Base-by-base conservation (phyloP, 2,113 vertebrate species). In the Eupsittula cactorum region DNA sequence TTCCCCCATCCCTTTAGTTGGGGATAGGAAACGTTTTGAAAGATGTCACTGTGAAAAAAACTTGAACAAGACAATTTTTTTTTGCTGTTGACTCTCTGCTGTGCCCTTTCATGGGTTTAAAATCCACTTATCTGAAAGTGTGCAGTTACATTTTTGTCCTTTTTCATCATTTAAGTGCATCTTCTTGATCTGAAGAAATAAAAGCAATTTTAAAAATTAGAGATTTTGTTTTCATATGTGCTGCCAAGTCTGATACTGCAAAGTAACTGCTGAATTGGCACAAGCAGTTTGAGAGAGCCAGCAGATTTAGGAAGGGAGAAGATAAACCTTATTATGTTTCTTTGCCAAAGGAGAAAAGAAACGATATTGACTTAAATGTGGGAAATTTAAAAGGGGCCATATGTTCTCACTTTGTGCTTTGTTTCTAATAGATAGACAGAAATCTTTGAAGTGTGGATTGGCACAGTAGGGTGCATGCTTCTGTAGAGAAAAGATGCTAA, bases 361-460 rank as follows among this genome's bases (percentile, higher is more conserved):
- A 96, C 87, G 97, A 98, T 98, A 98, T 98, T 98, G 98, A 99
- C 98, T 99, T 98, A 98, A 99, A 98, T 98, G 98, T 97, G 98
- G 97, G 98, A 98, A 98, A 99, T 99, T 98, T 98, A 98, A 98
- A 98, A 98, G 98, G 97, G 98, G 97, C 98, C 98, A 98, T 98
- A 98, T 98, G 98, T 98, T 98, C 98, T 98, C 97, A 97, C 98
- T 98, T 98, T 98, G 98, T 97, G 98, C 98, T 99, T 98, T 98
- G 99, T 99, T 98, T 98, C 98, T 98, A 98, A 98, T 98, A 98
- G 99, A 99, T 99, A 99, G 98, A 97, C 98, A 96, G 97, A 97
- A 97, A 98, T 98, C 99, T 99, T 99, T 99, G 99, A 99, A 99
- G 99, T 99, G 98, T 97, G 96, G 98, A 98, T 98, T 98, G 98